phyloP scores from a whole-genome alignment of 2,888 invertebrate species.

The Lasius platythorax region DNA sequence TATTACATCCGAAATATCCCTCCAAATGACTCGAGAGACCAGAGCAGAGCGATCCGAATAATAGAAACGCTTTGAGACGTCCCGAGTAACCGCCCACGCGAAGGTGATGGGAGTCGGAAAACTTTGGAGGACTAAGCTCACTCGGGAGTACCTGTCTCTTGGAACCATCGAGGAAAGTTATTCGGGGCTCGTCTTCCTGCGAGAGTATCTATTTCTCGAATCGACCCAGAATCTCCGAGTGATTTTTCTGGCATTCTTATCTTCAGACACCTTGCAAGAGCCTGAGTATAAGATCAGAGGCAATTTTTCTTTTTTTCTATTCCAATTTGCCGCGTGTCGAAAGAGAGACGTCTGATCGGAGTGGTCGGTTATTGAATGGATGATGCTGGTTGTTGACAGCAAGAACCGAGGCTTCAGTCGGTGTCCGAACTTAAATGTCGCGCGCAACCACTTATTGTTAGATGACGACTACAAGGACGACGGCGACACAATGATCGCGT shows the following conservation, averaged over 20 bases:
- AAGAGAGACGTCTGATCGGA: not conserved
- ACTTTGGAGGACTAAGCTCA: constrained; percentile 46
- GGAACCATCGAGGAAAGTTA: constrained; percentile 25
- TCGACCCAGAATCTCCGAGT: constrained; percentile 4
- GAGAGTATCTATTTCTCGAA: not conserved
- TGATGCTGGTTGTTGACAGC: constrained; percentile 56
- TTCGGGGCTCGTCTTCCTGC: constrained; percentile 14
- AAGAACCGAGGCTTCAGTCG: constrained; percentile 40
- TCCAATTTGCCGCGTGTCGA: not conserved
- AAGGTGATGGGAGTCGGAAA: constrained; percentile 43
- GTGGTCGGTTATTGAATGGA: constrained; percentile 38
- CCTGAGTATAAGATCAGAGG: not conserved
- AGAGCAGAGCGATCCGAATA: constrained; percentile 32
- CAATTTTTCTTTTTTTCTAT: not conserved
- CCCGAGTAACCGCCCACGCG: constrained; percentile 26
- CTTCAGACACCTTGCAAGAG: not conserved
- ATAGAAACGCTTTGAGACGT: constrained; percentile 41
- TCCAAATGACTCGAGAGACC: constrained; percentile 29
- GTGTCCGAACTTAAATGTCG: constrained; percentile 43
- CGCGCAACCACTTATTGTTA: constrained; percentile 20
- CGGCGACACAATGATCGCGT: constrained; percentile 31
- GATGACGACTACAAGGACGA: not conserved
- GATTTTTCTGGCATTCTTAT: not conserved
- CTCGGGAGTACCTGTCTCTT: constrained; percentile 34
- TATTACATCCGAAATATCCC: constrained; percentile 24